These are phyloP conservation scores for Ochlodes sylvanus DNA, from an alignment of 2,888 invertebrate species.

Conservation along the genomic window DNA sequence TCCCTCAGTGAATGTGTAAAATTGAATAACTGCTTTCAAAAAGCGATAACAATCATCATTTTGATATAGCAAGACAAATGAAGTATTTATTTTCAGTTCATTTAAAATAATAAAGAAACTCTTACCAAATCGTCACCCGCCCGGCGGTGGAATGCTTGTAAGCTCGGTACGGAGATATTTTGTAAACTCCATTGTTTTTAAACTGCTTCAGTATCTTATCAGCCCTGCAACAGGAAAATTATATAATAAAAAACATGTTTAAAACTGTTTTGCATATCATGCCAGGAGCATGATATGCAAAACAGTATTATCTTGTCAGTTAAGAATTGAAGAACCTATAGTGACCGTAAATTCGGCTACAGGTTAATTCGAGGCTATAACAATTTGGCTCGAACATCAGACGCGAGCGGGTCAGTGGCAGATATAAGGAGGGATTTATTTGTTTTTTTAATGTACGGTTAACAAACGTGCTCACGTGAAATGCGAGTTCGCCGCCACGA, in stretches of 20 bases:
- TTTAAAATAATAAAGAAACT: too few species aligned
- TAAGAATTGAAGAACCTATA: conserved; percentile 10
- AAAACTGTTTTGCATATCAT: neutral
- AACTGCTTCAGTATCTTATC: conserved; percentile 68
- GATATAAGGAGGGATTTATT: conserved; percentile 25
- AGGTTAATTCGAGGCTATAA: conserved; percentile 22
- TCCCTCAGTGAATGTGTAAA: too few species aligned
- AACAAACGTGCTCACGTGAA: conserved; percentile 78
- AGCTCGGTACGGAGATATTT: conserved; percentile 61
- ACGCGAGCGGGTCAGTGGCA: conserved; percentile 4
- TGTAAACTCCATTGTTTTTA: conserved; percentile 63
- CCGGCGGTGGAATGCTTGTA: conserved; percentile 59
- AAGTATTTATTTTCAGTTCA: too few species aligned
- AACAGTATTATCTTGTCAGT: conserved; percentile 7
- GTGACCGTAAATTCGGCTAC: conserved; percentile 9
- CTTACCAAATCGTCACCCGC: conserved; percentile 66
- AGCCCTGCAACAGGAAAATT: conserved; percentile 56
- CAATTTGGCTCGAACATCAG: conserved; percentile 36
- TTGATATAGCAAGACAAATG: too few species aligned
- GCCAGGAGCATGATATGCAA: conserved; percentile 2
- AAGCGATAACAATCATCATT: too few species aligned
- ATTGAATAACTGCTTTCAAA: too few species aligned
- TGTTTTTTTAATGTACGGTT: conserved; percentile 16
- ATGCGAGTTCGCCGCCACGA: conserved; percentile 86
- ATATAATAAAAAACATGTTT: conserved; percentile 9